A percentile compares a stretch with the other conserved stretches of the same genome.
These are phyloP conservation scores for Chloroceryle aenea DNA, from an alignment of 2,113 vertebrate species.

Conservation along the genomic window DNA sequence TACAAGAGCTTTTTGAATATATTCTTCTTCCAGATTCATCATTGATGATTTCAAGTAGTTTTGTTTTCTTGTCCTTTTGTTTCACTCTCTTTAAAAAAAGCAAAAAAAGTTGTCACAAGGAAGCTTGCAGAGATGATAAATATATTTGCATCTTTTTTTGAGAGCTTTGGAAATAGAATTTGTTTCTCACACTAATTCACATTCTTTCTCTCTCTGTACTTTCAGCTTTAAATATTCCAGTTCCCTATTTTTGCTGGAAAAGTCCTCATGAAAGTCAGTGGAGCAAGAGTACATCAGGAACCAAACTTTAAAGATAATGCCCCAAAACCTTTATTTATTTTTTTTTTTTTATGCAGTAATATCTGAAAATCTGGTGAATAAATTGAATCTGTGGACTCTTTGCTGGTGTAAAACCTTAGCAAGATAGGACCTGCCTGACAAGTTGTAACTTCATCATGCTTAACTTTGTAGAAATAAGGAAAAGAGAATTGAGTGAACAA, in stretches of 20 bases:
- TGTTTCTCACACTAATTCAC: background rate
- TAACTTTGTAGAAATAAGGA: background rate
- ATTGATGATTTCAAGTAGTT: background rate
- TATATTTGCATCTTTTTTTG: background rate
- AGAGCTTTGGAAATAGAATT: background rate
- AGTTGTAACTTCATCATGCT: background rate
- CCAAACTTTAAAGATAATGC: background rate
- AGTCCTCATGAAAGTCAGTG: background rate
- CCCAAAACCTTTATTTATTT: too few relatives aligned
- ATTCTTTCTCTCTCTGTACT: background rate
- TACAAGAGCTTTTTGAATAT: background rate
- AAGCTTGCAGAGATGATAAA: background rate
- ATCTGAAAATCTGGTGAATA: background rate
- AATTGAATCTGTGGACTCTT: background rate
- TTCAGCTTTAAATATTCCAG: background rate
- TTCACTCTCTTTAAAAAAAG: background rate
- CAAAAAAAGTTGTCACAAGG: background rate
- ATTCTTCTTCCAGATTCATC: background rate
- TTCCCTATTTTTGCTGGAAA: background rate
- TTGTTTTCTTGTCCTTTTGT: background rate
- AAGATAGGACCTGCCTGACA: background rate
- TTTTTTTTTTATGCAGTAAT: too few relatives aligned
- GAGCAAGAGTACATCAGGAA: background rate
- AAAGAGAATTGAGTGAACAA: background rate
- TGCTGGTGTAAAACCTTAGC: background rate